phyloP scores from a whole-genome alignment of 2,797 vertebrate genomes.

The Trachops cirrhosus region DNA sequence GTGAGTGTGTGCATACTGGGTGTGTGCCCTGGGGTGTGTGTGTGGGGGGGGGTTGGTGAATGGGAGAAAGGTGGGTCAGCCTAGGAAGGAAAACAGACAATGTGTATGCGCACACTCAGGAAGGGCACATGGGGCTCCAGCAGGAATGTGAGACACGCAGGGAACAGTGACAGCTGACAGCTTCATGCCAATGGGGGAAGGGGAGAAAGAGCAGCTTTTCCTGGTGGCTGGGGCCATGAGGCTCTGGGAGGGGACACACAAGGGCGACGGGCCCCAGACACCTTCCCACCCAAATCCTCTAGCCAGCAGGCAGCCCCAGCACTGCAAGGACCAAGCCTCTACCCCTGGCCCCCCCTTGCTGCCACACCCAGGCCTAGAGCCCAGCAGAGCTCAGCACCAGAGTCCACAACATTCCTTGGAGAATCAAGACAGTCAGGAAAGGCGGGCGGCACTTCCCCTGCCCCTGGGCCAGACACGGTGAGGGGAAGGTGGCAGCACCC shows the following conservation, averaged over 20 bases:
- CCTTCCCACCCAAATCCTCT: neutral
- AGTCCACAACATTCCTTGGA: neutral
- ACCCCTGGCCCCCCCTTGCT: neutral
- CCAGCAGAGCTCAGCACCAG: neutral
- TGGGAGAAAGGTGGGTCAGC: neutral
- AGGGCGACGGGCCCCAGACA: neutral
- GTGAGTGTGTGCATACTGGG: neutral
- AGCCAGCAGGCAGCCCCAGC: neutral
- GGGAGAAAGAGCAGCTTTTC: neutral
- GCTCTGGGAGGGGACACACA: neutral
- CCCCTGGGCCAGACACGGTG: neutral
- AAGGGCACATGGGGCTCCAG: neutral
- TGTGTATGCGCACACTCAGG: neutral
- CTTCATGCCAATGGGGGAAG: neutral
- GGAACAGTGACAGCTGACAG: neutral
- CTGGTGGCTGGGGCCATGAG: neutral
- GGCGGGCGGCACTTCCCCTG: neutral
- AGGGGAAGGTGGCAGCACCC: neutral
- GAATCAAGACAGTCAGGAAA: slow-evolving; percentile 41
- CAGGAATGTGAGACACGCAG: slow-evolving; percentile 63
- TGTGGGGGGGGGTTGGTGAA: neutral
- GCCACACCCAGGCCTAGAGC: neutral
- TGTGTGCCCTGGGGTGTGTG: neutral
- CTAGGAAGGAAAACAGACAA: neutral
- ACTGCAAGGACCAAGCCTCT: neutral